phyloP scores from a whole-genome alignment of 1,140 invertebrate species.

The Anoplolepis gracilipes region DNA sequence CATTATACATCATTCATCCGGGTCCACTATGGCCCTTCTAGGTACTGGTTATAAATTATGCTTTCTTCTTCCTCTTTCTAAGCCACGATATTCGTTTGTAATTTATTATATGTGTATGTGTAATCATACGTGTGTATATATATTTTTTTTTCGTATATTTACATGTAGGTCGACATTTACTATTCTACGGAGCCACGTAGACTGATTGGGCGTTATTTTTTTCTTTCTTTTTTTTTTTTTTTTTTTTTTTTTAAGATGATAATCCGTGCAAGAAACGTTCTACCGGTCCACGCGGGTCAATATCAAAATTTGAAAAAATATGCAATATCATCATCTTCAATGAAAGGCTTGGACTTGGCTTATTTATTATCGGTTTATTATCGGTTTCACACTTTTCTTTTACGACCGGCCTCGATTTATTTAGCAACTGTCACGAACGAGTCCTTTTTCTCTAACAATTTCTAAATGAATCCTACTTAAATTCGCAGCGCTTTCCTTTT shows the following conservation, averaged over 20 bases:
- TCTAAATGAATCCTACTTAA: background rate
- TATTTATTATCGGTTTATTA: background rate
- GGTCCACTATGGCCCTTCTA: conserved; percentile 15
- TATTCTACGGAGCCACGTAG: conserved; percentile 27
- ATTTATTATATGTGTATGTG: conserved; percentile 46
- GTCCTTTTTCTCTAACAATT: background rate
- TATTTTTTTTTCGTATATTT: conserved; percentile 32
- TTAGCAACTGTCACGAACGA: background rate
- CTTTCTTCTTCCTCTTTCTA: background rate
- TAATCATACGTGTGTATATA: background rate
- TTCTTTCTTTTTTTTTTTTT: background rate
- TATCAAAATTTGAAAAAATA: conserved; percentile 66
- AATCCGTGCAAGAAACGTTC: background rate
- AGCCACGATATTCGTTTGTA: conserved; percentile 19
- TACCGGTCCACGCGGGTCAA: background rate
- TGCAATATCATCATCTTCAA: conserved; percentile 31
- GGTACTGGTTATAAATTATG: conserved; percentile 58
- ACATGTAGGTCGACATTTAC: background rate
- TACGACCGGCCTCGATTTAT: background rate
- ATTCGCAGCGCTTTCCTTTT: background rate
- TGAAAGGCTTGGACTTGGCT: conserved; percentile 24
- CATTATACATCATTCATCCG: conserved; percentile 31
- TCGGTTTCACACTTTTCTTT: background rate
- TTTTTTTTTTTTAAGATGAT: no score
- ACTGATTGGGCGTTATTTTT: background rate